These are phyloP conservation scores for Sphinx pinastri DNA, from an alignment of 2,888 invertebrate genomes.

Conservation along the genomic window DNA sequence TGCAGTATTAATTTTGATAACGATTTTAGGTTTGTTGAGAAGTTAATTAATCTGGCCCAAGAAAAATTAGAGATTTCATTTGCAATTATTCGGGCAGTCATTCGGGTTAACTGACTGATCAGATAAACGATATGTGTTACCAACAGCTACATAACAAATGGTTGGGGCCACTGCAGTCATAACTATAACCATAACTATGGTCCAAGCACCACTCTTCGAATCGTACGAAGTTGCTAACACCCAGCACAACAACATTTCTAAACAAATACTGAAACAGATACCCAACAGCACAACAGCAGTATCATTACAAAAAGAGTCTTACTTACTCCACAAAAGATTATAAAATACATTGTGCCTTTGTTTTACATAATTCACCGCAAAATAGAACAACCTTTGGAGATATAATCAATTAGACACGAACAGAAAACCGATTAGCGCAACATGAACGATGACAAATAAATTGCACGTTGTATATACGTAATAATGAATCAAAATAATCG, in stretches of 20 bases:
- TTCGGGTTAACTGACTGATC: too few relatives aligned
- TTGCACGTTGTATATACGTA: neutral
- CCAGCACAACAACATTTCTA: neutral
- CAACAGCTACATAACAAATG: too few relatives aligned
- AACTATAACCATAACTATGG: too few relatives aligned
- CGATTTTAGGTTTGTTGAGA: too few relatives aligned
- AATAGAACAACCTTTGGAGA: neutral
- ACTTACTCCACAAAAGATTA: neutral
- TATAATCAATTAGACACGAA: constrained; percentile 1
- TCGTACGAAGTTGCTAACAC: too few relatives aligned
- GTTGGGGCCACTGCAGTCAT: too few relatives aligned
- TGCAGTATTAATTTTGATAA: neutral
- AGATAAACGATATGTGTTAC: too few relatives aligned
- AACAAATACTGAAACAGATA: neutral
- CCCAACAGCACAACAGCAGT: neutral
- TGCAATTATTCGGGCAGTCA: too few relatives aligned
- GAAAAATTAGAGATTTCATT: too few relatives aligned
- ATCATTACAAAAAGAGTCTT: neutral
- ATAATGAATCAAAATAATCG: neutral
- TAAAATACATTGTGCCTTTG: neutral
- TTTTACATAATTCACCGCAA: constrained; percentile 9
- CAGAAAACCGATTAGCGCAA: neutral
- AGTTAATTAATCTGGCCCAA: too few relatives aligned
- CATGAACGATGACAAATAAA: constrained; percentile 5
- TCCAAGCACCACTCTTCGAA: too few relatives aligned